phyloP scores from a whole-genome alignment of 2,797 vertebrate genomes.

The Sebastes reedi region DNA sequence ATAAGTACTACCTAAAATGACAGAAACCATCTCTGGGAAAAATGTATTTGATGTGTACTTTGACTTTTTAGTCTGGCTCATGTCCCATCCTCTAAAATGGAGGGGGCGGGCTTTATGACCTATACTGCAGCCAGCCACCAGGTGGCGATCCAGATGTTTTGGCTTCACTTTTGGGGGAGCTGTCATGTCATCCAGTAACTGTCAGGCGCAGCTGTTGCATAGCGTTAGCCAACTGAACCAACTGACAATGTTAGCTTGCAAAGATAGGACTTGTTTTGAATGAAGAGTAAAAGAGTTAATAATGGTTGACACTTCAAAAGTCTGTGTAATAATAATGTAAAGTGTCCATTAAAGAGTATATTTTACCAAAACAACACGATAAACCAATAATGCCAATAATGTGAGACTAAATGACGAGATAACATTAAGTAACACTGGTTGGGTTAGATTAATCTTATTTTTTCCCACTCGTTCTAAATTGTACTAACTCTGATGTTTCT shows the following conservation, averaged over 20 bases:
- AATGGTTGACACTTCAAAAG: neutral
- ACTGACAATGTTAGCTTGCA: neutral
- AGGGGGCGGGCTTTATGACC: too few relatives aligned
- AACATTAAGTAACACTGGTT: neutral
- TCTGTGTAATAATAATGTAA: neutral
- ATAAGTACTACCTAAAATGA: too few relatives aligned
- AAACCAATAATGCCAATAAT: neutral
- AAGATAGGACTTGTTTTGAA: neutral
- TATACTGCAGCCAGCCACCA: too few relatives aligned
- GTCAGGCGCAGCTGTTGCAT: neutral
- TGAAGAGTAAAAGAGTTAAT: neutral
- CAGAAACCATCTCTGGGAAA: too few relatives aligned
- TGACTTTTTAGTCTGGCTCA: too few relatives aligned
- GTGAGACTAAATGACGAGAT: neutral
- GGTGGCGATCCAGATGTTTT: too few relatives aligned
- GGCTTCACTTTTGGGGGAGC: too few relatives aligned
- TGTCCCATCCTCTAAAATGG: too few relatives aligned
- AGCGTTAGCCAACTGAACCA: neutral
- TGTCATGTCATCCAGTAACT: too few relatives aligned
- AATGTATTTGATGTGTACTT: too few relatives aligned
- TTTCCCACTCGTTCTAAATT: neutral
- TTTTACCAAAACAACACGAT: neutral
- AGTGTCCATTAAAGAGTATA: neutral
- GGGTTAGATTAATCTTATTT: neutral
- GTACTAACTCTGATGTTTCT: neutral